These are phyloP conservation scores for Leptestheria dahalacensis DNA, from an alignment of 1,140 invertebrate genomes.

Conservation along the genomic window DNA sequence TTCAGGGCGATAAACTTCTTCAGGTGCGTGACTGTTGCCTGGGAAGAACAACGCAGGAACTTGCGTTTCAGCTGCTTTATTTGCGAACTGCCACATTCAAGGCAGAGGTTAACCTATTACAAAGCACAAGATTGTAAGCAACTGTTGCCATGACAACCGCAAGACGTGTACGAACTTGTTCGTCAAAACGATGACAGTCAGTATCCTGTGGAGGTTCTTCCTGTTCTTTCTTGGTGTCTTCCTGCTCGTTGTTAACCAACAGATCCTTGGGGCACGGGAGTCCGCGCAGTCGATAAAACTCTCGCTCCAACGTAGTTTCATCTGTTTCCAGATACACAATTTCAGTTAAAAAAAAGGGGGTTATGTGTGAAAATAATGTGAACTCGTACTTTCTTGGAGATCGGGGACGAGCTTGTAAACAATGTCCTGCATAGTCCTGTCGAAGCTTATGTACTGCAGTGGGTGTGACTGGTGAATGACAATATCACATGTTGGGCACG, in stretches of 20 bases:
- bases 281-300: conserved; percentile 69
- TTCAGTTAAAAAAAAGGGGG: not conserved
- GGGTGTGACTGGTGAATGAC: conserved; percentile 96
- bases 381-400: conserved; percentile 59
- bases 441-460: conserved; percentile 90
- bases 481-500: conserved; percentile 89
- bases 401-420: conserved; percentile 92
- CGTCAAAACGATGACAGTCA: conserved; percentile 85
- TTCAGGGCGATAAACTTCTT: conserved; percentile 97
- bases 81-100: conserved; percentile 65
- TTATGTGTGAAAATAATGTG: not conserved
- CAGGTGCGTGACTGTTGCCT: conserved; percentile 89
- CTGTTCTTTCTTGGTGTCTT: conserved; percentile 43
- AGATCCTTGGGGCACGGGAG: conserved; percentile 77
- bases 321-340: too few relatives aligned
- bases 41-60: conserved; percentile 85
- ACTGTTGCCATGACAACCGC: not conserved
- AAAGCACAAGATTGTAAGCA: conserved; percentile 12
- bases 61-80: conserved; percentile 69
- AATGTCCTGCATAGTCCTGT: conserved; percentile 96
- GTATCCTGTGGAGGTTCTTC: conserved; percentile 48
- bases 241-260: conserved; percentile 39
- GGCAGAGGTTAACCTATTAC: conserved; percentile 64
- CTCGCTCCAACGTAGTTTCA: conserved; percentile 70
- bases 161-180: conserved; percentile 48